Evolutionary conservation across 2,888 invertebrate species (phyloP), one percentile per base, ranked within the genome.

Genomic region (Orgyia antiqua): DNA sequence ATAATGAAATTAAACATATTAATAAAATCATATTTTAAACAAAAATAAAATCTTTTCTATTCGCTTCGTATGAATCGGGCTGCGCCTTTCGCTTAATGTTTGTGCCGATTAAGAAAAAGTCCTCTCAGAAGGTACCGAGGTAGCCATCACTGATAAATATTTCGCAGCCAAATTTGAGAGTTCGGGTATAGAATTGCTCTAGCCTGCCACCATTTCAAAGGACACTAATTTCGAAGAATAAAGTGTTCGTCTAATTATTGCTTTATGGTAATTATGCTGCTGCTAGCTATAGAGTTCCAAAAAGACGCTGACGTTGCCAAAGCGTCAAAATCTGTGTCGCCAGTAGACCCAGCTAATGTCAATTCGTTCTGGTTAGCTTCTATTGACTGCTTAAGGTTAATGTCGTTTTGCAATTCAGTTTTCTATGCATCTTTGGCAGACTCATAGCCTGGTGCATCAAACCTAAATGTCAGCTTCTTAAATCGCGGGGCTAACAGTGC

Each of bases 1-100:
- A n/a, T n/a, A n/a, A n/a, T n/a, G n/a, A n/a, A n/a, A n/a, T n/a
- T n/a, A n/a, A n/a, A n/a, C n/a, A n/a, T n/a, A n/a, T n/a, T n/a
- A n/a, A n/a, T n/a, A n/a, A 46, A 42, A 44, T 53, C 49, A 45
- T n/a, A n/a, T n/a, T n/a, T n/a, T n/a, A n/a, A n/a, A n/a, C n/a
- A 51, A 44, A 51, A 49, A 47, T 49, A 49, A 47, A 44, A 50
- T 28, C 39, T 51, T 55, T 46, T 43, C 49, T 39, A 51, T 50
- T 35, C 51, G 25, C 37, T 50, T 50, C 32, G 32, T 29, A 20
- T 28, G 23, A 24, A 36, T 46, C 24, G 41, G 44, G 42, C 44
- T 47, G 28, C 47, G 44, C 36, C 34, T 53, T 31, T 55, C 42
- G 25, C 49, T 52, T 44, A 50, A 43, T 42, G 47, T 52, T 48